These are phyloP conservation scores for Pelecanus crispus DNA, from an alignment of 2,113 vertebrate genomes.

Conservation along the genomic window DNA sequence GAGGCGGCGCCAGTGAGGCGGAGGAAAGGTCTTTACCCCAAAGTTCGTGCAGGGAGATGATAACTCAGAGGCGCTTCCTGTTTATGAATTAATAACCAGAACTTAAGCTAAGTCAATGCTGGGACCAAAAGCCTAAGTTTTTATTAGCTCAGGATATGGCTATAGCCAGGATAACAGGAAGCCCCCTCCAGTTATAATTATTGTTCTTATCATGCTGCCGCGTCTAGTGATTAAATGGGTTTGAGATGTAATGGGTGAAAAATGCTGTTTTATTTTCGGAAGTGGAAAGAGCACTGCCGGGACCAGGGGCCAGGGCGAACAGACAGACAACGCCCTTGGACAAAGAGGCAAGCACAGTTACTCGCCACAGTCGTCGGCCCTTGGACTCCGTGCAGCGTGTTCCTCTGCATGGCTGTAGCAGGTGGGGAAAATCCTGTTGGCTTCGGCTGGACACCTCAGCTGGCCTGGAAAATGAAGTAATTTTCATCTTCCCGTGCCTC, in stretches of 20 bases:
- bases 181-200: constrained; percentile 40
- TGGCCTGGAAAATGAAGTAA: background rate
- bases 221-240: background rate
- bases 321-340: background rate
- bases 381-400: background rate
- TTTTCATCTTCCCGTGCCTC: background rate
- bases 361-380: rapidly evolving
- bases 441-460: background rate
- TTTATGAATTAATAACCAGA: constrained; percentile 43
- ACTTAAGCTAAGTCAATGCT: background rate
- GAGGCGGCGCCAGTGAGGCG: background rate
- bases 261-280: constrained; percentile 15
- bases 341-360: background rate
- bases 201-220: background rate
- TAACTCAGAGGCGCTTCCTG: background rate
- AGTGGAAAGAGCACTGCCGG: background rate
- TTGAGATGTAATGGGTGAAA: constrained; percentile 6
- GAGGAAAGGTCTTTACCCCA: constrained; percentile 39
- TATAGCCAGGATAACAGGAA: constrained; percentile 36
- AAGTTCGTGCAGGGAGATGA: background rate
- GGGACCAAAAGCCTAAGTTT: background rate
- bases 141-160: constrained; percentile 45
- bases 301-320: background rate
- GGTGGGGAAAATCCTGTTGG: background rate
- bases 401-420: background rate